These are phyloP conservation scores for Symphodus melops DNA, from an alignment of 2,113 vertebrate genomes.

Conservation along the genomic window DNA sequence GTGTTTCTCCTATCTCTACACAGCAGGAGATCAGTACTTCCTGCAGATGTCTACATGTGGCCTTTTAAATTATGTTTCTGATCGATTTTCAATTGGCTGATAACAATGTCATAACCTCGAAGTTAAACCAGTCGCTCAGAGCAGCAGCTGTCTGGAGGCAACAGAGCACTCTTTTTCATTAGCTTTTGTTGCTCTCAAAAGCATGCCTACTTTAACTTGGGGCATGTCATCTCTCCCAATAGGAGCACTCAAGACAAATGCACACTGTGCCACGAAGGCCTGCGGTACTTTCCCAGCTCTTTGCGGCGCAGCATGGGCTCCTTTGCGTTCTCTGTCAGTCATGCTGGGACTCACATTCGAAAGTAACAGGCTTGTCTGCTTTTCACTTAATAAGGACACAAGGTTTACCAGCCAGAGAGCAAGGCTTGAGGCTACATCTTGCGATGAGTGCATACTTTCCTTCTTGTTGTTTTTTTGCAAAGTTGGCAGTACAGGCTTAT, in stretches of 20 bases:
- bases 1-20: background rate
- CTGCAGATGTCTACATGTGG: background rate
- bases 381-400: background rate
- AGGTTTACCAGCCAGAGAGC: background rate
- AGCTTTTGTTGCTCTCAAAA: background rate
- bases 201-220: background rate
- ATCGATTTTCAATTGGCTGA: background rate
- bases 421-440: conserved; percentile 1
- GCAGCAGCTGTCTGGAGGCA: background rate
- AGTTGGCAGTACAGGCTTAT: too few relatives aligned
- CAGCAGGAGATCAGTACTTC: conserved; percentile 4
- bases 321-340: background rate
- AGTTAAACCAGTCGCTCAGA: background rate
- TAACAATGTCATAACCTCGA: background rate
- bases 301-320: background rate
- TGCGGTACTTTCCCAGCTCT: background rate
- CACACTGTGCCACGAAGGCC: background rate
- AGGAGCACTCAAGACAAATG: background rate
- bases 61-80: background rate
- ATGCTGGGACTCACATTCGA: background rate
- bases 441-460: background rate
- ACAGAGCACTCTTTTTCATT: background rate
- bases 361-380: background rate
- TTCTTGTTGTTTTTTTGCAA: too few relatives aligned
- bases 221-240: conserved; percentile 4